Base-by-base conservation (phyloP, 2,113 vertebrate genomes). In the Poicephalus meyeri region DNA sequence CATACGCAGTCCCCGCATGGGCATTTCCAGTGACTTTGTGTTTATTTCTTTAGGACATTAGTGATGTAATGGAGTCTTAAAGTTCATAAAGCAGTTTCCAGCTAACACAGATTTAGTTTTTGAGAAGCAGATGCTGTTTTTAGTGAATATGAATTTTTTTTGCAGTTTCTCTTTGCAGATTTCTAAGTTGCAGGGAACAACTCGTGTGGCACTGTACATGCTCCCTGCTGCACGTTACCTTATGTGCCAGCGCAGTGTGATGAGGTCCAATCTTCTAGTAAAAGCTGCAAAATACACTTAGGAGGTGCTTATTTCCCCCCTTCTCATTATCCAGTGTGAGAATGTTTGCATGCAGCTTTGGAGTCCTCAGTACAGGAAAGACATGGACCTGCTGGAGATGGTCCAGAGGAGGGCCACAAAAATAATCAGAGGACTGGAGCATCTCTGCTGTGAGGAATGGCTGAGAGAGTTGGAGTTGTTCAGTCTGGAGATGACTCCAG, bases 121-220 rank as follows among this genome's bases (percentile, higher is more conserved):
- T 71, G 24, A 74, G 65, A 49, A 87, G 3, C 19, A 44, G n/a
- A 13, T 66, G 11, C 42, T 7, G 1, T 13, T 88, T 91, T 49
- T 37, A 63, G 19, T 70, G 79, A 82, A 17, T 10, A 35, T 16
- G 31, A 41, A 71, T 79, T 84, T 68, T 61, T 52, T 44, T 35
- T 64, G 60, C 46, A 70, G 25, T 44, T 84, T 63, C 14, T 37
- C n/a, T 50, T 8, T 23, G 77, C 47, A 46, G 23, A 4, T 88
- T 80, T 80, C 63, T 50, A 50, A 60, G 35, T 20, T 69, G 47
- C 33, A 47, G 76, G 66, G 9, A 41, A 1, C 28, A 83, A 11
- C 7, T 85, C 0, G 0, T 8, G 14, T 83, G 37, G 28, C 21
- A 11, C 39, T 44, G 35, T 26, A 18, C 1, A 0, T 52, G 29